Conservation (phyloP, 1,140 invertebrate genomes). For the Drosophila varians region DNA sequence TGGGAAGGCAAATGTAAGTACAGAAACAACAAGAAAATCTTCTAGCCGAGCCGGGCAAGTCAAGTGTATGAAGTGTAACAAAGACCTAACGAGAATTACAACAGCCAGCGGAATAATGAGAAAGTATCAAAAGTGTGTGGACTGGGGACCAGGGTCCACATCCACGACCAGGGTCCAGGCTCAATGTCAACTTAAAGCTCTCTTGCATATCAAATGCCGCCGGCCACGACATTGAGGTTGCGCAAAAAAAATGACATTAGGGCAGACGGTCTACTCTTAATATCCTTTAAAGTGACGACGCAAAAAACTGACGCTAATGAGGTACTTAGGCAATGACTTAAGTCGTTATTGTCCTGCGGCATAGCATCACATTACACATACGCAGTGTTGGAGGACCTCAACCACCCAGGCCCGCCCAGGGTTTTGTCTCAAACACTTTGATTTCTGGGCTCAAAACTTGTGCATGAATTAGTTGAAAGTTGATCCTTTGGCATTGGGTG, state of each 20-base stretch:
- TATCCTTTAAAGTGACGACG: slow-evolving; percentile 53
- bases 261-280: slow-evolving; percentile 15
- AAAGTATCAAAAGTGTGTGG: slow-evolving; percentile 71
- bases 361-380: slow-evolving; percentile 71
- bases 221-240: slow-evolving; percentile 50
- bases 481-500: not conserved
- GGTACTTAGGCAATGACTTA: slow-evolving; percentile 78
- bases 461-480: not conserved
- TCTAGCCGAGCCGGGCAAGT: slow-evolving; percentile 69
- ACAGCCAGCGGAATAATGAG: slow-evolving; percentile 65
- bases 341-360: slow-evolving; percentile 65
- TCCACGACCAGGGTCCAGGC: slow-evolving; percentile 22
- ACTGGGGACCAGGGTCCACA: slow-evolving; percentile 26
- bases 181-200: slow-evolving; percentile 79
- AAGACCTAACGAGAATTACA: slow-evolving; percentile 79
- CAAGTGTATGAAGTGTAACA: slow-evolving; percentile 81
- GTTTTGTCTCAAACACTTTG: slow-evolving; percentile 44
- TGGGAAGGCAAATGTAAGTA: slow-evolving; percentile 53
- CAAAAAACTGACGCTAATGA: slow-evolving; percentile 72
- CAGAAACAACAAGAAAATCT: slow-evolving; percentile 60
- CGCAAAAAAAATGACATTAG: slow-evolving; percentile 6
- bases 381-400: slow-evolving; percentile 55
- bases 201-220: slow-evolving; percentile 43
- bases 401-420: slow-evolving; percentile 11
- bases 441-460: slow-evolving; percentile 27